A percentile compares a stretch with the other conserved stretches of the same genome.
Evolutionary conservation across 2,888 invertebrate species (phyloP).

Genomic region (Mechanitis messenoides): DNA sequence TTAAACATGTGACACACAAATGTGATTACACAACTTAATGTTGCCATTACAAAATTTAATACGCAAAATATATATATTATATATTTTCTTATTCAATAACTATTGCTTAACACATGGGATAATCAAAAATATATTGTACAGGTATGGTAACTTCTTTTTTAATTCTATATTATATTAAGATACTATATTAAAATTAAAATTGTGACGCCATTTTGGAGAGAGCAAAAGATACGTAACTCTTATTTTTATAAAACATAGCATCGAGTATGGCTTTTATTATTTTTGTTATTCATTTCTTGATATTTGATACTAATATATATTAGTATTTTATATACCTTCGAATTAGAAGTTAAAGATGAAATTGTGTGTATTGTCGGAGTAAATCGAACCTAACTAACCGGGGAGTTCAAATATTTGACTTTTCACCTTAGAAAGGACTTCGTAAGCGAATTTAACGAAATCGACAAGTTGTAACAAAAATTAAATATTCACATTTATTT

Average conservation of each 20-base stretch:
- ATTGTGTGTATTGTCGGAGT: constrained; percentile 28
- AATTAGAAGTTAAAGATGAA: constrained; percentile 6
- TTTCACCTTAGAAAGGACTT: constrained; percentile 25
- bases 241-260: constrained; percentile 39
- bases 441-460: constrained; percentile 26
- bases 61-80: background rate
- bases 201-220: constrained; percentile 35
- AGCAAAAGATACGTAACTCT: constrained; percentile 23
- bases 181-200: constrained; percentile 27
- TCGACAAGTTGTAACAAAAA: constrained; percentile 22
- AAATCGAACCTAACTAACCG: constrained; percentile 29
- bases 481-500: too few relatives aligned
- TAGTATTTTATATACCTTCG: too few relatives aligned
- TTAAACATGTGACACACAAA: background rate
- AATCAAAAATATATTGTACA: constrained; percentile 53
- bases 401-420: constrained; percentile 27
- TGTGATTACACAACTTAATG: background rate
- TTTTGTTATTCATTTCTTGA: constrained; percentile 22
- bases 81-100: background rate
- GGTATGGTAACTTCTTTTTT: constrained; percentile 67
- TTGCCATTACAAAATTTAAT: too few relatives aligned
- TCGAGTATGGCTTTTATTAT: constrained; percentile 46
- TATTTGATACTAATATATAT: constrained; percentile 27
- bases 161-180: constrained; percentile 45
- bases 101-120: constrained; percentile 6